These are phyloP conservation scores for Odontocolon sp. DNA, from an alignment of 2,888 invertebrate species.

Conservation along the genomic window DNA sequence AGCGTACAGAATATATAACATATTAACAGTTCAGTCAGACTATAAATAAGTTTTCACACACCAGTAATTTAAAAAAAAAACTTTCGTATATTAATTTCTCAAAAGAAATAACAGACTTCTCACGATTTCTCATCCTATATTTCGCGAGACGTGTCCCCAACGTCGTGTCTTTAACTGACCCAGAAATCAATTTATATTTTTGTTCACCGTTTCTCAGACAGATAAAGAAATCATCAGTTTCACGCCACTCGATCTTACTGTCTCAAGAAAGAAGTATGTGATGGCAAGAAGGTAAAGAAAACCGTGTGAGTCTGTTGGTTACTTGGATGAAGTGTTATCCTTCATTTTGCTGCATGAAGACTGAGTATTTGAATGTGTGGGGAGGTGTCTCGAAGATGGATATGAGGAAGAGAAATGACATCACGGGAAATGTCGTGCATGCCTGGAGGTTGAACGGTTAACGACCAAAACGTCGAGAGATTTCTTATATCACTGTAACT, in stretches of 20 bases:
- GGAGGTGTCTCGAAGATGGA: conserved; percentile 25
- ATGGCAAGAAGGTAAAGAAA: background rate
- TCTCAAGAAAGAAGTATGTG: background rate
- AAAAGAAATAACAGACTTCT: background rate
- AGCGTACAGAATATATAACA: background rate
- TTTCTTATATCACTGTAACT: background rate
- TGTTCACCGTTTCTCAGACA: background rate
- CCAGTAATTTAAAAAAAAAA: no score
- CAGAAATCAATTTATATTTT: conserved; percentile 22
- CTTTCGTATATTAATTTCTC: background rate
- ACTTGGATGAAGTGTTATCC: background rate
- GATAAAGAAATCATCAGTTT: conserved; percentile 36
- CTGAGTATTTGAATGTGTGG: background rate
- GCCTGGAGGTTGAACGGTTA: conserved; percentile 19
- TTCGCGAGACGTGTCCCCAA: background rate
- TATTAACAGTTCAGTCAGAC: background rate
- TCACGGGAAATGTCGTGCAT: conserved; percentile 14
- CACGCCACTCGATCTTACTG: conserved; percentile 34
- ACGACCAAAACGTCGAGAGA: conserved; percentile 23
- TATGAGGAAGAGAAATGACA: conserved; percentile 39
- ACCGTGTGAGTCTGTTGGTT: background rate
- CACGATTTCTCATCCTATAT: conserved; percentile 7
- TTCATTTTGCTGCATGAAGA: background rate
- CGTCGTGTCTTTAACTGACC: background rate
- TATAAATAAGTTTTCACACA: no score